Conservation (phyloP, 2,888 invertebrate species). For the Archaeoteleia sp. region DNA sequence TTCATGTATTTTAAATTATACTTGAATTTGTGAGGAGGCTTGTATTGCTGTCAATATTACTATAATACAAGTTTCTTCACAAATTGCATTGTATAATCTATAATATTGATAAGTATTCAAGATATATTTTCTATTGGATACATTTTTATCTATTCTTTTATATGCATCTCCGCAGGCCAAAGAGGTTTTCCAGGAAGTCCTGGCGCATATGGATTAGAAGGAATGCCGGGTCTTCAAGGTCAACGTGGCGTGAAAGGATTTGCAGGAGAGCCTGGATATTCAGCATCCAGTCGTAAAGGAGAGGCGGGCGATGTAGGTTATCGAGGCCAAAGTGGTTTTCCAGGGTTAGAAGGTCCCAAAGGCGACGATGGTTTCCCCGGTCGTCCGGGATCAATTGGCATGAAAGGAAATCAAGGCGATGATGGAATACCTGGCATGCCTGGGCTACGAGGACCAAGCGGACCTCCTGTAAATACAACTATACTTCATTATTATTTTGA, state of each 20-base stretch:
- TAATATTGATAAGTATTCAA: too few relatives aligned
- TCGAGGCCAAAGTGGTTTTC: conserved; percentile 65
- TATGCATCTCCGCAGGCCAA: too few relatives aligned
- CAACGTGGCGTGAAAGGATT: conserved; percentile 77
- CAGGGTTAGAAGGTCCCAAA: conserved; percentile 65
- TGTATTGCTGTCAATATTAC: too few relatives aligned
- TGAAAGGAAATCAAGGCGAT: conserved; percentile 72
- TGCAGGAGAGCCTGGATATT: conserved; percentile 79
- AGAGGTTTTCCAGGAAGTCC: conserved; percentile 78
- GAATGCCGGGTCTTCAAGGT: conserved; percentile 81
- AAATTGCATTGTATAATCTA: too few relatives aligned
- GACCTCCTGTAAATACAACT: conserved; percentile 60
- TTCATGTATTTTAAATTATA: too few relatives aligned
- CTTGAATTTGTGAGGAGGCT: too few relatives aligned
- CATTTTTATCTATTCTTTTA: too few relatives aligned
- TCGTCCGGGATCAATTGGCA: conserved; percentile 64
- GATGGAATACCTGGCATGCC: conserved; percentile 76
- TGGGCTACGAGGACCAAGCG: conserved; percentile 74
- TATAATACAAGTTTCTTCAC: too few relatives aligned
- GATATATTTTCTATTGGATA: too few relatives aligned
- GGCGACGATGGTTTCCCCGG: conserved; percentile 72
- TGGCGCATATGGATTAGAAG: conserved; percentile 79
- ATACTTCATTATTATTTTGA: conserved; percentile 1
- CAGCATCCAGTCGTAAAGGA: conserved; percentile 75
- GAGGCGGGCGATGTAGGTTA: conserved; percentile 72